Conservation (phyloP, 1,140 invertebrate species). For the Diachasma alloeum region DNA sequence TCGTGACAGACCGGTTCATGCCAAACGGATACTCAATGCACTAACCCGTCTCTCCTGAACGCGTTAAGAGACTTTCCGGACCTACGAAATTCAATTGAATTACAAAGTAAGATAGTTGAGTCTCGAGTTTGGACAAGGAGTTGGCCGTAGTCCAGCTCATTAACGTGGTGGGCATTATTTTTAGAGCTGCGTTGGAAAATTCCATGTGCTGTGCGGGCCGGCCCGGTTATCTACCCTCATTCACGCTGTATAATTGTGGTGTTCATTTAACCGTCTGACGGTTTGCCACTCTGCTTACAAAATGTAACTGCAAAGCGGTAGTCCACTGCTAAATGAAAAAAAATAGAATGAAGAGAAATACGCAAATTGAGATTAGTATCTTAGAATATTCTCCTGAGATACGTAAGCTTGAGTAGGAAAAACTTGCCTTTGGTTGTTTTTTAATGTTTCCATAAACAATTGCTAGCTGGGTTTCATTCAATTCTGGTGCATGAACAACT, state of each 20-base stretch:
- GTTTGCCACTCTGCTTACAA: neutral
- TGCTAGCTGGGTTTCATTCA: too few species aligned
- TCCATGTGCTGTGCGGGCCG: neutral
- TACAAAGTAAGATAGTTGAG: neutral
- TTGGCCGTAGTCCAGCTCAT: conserved; percentile 22
- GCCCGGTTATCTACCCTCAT: neutral
- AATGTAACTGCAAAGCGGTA: neutral
- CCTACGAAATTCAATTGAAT: neutral
- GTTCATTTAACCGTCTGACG: neutral
- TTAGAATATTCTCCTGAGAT: too few species aligned
- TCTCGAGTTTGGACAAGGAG: conserved; percentile 5
- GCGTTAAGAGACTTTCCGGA: neutral
- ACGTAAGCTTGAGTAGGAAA: too few species aligned
- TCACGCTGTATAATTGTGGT: conserved; percentile 3
- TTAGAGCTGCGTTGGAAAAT: neutral
- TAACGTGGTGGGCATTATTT: conserved; percentile 2
- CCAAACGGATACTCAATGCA: neutral
- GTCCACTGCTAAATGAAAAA: neutral
- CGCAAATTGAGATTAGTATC: too few species aligned
- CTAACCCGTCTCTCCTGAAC: neutral
- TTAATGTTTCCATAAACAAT: too few species aligned
- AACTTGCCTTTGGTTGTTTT: too few species aligned
- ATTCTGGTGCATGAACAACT: too few species aligned
- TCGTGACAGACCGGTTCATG: neutral
- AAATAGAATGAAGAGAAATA: too few species aligned